Evolutionary conservation across 2,113 vertebrate genomes (phyloP).

Genomic region (Gadus chalcogrammus): DNA sequence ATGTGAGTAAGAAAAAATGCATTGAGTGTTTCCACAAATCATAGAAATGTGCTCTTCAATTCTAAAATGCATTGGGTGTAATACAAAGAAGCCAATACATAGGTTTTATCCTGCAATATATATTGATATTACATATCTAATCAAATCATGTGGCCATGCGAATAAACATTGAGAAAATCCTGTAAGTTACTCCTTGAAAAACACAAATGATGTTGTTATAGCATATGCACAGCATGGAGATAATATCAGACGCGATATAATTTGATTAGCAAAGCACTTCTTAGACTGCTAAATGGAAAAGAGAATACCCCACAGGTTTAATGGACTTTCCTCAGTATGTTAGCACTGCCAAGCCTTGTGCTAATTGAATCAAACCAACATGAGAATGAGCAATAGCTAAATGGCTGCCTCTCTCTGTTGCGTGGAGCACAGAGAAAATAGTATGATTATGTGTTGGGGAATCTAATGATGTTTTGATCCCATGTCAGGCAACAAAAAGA

Average conservation of each 20-base stretch:
- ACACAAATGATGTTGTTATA: too few species aligned
- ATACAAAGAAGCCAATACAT: too few species aligned
- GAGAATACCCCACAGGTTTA: constrained; percentile 46
- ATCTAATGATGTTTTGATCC: constrained; percentile 21
- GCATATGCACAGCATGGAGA: not conserved
- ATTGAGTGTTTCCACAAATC: not conserved
- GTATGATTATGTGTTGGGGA: not conserved
- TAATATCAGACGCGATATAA: not conserved
- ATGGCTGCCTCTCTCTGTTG: constrained; percentile 28
- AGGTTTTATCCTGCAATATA: too few species aligned
- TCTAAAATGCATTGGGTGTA: too few species aligned
- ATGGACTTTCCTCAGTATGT: constrained; percentile 53
- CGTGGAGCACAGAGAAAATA: constrained; percentile 18
- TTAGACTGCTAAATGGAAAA: constrained; percentile 5
- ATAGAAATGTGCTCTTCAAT: too few species aligned
- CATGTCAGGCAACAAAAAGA: constrained; percentile 8
- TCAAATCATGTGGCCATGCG: too few species aligned
- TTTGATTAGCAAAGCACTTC: constrained; percentile 16
- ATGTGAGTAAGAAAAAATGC: constrained; percentile 16
- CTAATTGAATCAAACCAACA: constrained; percentile 54
- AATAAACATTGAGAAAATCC: too few species aligned
- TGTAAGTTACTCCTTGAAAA: too few species aligned
- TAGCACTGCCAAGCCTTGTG: constrained; percentile 33
- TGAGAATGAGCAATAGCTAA: constrained; percentile 37
- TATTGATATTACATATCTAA: too few species aligned